Evolutionary conservation across 2,113 vertebrate species (phyloP).

Genomic region (Turnix velox): DNA sequence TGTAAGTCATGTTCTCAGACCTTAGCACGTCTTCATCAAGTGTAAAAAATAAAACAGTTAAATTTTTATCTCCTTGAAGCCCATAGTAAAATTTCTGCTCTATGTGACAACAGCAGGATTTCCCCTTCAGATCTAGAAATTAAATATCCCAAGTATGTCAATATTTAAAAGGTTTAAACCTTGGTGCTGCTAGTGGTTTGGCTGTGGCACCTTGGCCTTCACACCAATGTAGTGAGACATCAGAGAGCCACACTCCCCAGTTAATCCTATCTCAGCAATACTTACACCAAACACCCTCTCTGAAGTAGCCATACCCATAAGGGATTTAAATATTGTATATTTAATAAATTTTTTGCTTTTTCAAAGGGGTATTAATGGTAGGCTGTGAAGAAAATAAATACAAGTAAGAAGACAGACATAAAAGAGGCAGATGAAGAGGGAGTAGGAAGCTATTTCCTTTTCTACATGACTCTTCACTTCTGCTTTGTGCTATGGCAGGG

Average conservation of each 20-base stretch:
- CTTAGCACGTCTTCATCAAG: not conserved
- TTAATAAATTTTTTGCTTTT: not conserved
- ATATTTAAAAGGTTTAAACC: not conserved
- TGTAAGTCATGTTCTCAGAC: not conserved
- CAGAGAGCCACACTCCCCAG: not conserved
- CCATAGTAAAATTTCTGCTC: not conserved
- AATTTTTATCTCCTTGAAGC: not conserved
- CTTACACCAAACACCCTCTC: not conserved
- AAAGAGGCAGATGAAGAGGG: not conserved
- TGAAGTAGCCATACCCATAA: not conserved
- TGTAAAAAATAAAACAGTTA: not conserved
- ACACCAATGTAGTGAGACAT: fast-evolving
- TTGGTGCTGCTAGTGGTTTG: not conserved
- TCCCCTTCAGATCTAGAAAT: not conserved
- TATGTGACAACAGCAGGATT: not conserved
- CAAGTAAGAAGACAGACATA: not conserved
- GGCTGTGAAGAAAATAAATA: not conserved
- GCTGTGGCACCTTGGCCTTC: not conserved
- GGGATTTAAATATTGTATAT: not conserved
- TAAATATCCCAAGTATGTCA: not conserved
- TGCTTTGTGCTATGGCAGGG: not conserved
- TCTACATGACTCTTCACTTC: not conserved
- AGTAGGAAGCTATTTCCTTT: not conserved
- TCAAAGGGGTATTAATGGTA: not conserved
- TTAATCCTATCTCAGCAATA: not conserved